These are phyloP conservation scores for Macaria notata DNA, from an alignment of 2,888 invertebrate species.

Conservation along the genomic window DNA sequence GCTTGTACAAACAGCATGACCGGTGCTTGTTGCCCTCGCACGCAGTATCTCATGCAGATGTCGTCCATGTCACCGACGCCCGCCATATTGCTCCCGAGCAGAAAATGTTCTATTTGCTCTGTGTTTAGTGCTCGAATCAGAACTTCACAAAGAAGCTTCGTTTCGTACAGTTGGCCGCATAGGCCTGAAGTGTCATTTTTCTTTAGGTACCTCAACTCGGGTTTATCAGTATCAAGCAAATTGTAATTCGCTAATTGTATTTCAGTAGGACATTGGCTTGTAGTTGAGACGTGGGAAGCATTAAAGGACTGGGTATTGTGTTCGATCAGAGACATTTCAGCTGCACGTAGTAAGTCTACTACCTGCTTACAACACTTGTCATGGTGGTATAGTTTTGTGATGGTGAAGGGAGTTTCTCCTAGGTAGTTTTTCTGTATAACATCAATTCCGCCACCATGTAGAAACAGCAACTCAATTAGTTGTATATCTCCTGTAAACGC, in stretches of 20 bases:
- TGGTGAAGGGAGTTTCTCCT: too few species aligned
- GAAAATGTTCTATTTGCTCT: constrained; percentile 36
- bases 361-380: too few species aligned
- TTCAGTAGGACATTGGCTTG: too few species aligned
- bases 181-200: constrained; percentile 31
- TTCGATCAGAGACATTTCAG: too few species aligned
- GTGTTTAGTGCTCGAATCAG: constrained; percentile 41
- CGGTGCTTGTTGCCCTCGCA: constrained; percentile 27
- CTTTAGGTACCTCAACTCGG: constrained; percentile 21
- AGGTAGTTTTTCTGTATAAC: too few species aligned
- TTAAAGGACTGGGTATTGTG: neutral
- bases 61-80: constrained; percentile 48
- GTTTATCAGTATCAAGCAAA: neutral
- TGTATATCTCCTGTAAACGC: too few species aligned
- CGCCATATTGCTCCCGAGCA: constrained; percentile 44
- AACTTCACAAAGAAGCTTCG: constrained; percentile 43
- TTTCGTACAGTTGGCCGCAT: constrained; percentile 35
- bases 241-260: too few species aligned
- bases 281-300: too few species aligned
- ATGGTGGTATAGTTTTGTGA: too few species aligned
- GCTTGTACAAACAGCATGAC: constrained; percentile 45
- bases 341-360: too few species aligned
- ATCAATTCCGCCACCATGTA: too few species aligned
- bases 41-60: constrained; percentile 41
- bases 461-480: too few species aligned